These are phyloP conservation scores for Mobula birostris DNA, from an alignment of 2,113 vertebrate species.

Conservation along the genomic window DNA sequence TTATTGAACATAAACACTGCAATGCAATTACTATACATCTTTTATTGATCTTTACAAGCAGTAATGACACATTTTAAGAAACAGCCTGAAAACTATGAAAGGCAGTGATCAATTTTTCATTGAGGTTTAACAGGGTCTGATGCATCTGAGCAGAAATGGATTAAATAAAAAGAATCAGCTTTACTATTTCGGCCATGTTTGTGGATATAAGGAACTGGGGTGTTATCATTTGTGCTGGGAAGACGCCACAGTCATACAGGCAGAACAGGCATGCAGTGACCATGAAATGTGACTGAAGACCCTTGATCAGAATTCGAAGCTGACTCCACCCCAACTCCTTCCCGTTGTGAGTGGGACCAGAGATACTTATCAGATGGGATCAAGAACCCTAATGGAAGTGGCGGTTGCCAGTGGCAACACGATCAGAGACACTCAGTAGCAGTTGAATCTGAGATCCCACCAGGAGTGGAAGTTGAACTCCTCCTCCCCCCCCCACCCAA, in stretches of 20 bases:
- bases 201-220: neutral
- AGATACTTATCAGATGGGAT: too few relatives aligned
- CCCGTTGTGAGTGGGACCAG: too few relatives aligned
- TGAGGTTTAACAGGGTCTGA: neutral
- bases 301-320: neutral
- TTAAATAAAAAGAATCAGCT: neutral
- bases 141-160: neutral
- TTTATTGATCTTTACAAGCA: neutral
- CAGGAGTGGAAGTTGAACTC: too few relatives aligned
- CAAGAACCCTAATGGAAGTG: too few relatives aligned
- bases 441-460: too few relatives aligned
- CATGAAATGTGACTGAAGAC: too few relatives aligned
- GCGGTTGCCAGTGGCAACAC: too few relatives aligned
- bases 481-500: too few relatives aligned
- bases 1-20: neutral
- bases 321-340: neutral
- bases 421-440: too few relatives aligned
- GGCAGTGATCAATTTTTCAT: neutral
- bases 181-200: neutral
- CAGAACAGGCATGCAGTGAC: neutral
- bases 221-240: neutral
- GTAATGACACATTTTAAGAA: neutral
- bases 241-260: neutral
- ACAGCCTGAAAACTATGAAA: neutral
- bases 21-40: too few relatives aligned